Evolutionary conservation across 2,113 vertebrate species (phyloP), one percentile per base, ranked within the genome.

Genomic region (Pangasianodon hypophthalmus): DNA sequence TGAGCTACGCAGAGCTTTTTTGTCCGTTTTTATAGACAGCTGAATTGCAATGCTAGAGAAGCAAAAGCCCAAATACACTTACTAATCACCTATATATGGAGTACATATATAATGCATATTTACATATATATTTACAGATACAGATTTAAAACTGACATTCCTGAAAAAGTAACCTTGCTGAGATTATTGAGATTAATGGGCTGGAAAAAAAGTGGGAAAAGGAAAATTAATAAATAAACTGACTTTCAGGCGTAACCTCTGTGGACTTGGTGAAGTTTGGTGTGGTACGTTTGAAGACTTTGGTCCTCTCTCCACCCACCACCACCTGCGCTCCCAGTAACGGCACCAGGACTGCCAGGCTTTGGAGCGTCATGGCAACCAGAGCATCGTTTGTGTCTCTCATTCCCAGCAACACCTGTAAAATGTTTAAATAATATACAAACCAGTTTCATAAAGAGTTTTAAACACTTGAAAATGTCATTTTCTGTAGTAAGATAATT

Each of bases 321-420:
- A 99, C 98, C 56, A 98, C 97, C 60, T 99, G 97, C 69, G 98
- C 98, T 52, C 98, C 98, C 0, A 99, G 97, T 9, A 99, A 91
- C 6, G 98, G 98, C 80, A 99, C 98, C 9, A 99, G 94, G 89
- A 97, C 97, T 0, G 98, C 98, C 48, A 99, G 94, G 94, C 98
- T 97, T 92, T 97, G 98, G 90, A 99, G 96, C 0, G 98, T 99
- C 94, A 97, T 96, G 0, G 97, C 97, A 41, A 99, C 98, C 0
- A 99, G 95, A 10, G 96, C 95, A 88, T 98, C 96, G 2, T 94
- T 98, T 81, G 97, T 98, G 87, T 99, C 98, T 90, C 98, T 96
- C 94, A 99, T 97, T 91, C 98, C 98, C 92, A 99, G 94, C 91
- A 99, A 91, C 60, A 99, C 97, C 98, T 99, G 93, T 58, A 92